Conservation (phyloP, 2,113 vertebrate genomes). For the Gallinago paraguaiae region DNA sequence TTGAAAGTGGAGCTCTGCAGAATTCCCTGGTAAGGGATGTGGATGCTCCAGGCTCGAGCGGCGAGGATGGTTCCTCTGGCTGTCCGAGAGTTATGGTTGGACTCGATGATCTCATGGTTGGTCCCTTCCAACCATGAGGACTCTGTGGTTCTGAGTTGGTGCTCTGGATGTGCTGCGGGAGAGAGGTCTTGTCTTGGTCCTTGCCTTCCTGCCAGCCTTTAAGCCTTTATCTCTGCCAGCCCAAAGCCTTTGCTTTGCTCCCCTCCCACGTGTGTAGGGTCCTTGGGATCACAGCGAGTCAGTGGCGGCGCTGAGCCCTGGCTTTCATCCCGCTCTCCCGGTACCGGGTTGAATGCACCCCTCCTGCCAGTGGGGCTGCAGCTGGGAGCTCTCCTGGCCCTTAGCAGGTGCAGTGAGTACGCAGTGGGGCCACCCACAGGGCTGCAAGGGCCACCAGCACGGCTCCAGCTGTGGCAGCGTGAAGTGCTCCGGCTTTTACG, state of each 20-base stretch:
- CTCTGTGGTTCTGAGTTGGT: neutral
- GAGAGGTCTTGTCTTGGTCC: too few species aligned
- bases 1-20: neutral
- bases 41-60: neutral
- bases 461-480: neutral
- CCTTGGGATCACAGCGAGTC: neutral
- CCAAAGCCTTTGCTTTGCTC: too few species aligned
- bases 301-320: neutral
- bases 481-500: neutral
- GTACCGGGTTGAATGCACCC: accelerated
- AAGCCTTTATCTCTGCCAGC: too few species aligned
- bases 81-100: neutral
- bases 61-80: neutral
- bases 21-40: neutral
- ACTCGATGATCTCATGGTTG: too few species aligned
- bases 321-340: neutral
- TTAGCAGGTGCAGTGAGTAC: neutral
- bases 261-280: neutral
- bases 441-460: neutral
- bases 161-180: neutral
- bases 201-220: neutral
- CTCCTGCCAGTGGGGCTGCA: neutral
- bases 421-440: accelerated
- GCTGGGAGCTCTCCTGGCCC: neutral
- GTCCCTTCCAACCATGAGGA: too few species aligned